Conservation (phyloP, 1,140 invertebrate species). For the Monomorium pharaonis region DNA sequence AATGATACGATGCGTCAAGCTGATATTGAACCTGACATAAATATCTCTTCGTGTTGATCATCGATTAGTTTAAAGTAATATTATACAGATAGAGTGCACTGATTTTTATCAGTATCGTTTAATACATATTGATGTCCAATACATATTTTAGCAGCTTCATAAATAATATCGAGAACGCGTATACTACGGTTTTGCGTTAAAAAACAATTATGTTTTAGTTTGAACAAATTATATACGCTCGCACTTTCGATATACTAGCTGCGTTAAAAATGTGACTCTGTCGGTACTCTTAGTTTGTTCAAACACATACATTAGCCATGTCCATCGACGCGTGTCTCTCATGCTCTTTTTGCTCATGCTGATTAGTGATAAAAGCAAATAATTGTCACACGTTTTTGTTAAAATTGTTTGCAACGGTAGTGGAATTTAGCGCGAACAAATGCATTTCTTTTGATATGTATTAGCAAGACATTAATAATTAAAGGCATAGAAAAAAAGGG, state of each 20-base stretch:
- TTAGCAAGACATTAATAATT: not conserved
- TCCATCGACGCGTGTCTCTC: not conserved
- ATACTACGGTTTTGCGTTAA: not conserved
- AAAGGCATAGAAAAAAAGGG: not conserved
- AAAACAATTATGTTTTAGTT: constrained; percentile 43
- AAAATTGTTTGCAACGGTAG: not conserved
- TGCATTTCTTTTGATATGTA: not conserved
- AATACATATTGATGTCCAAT: constrained; percentile 29
- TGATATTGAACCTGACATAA: constrained; percentile 16
- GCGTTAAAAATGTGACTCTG: constrained; percentile 28
- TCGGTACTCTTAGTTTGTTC: constrained; percentile 56
- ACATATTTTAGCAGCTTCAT: constrained; percentile 9
- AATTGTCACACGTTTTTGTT: not conserved
- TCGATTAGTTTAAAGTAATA: constrained; percentile 23
- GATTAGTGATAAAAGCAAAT: not conserved
- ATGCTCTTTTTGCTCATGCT: not conserved
- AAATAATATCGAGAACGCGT: constrained; percentile 1
- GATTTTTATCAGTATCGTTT: constrained; percentile 15
- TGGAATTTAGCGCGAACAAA: not conserved
- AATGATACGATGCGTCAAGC: not conserved
- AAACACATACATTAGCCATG: constrained; percentile 45
- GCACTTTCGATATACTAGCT: constrained; percentile 39
- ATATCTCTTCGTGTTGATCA: not conserved
- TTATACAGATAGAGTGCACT: not conserved
- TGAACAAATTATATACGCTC: constrained; percentile 52